Percentiles rank a stretch among this genome's conserved stretches.
Conservation (phyloP, 2,888 invertebrate genomes). For the Xestia rhomboidea region DNA sequence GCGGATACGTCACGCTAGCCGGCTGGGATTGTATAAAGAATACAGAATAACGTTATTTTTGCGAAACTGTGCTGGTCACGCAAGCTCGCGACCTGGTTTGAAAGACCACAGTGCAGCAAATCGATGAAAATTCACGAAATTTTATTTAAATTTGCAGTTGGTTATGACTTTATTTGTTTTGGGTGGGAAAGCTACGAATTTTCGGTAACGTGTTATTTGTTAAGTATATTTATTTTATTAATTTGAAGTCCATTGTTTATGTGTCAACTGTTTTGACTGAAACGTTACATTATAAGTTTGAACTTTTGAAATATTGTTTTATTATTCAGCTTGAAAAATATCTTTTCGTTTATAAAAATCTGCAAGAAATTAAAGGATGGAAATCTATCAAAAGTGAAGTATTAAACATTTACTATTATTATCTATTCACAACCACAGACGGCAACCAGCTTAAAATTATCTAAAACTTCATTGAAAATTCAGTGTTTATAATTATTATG, state of each 20-base stretch:
- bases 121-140: slow-evolving; percentile 30
- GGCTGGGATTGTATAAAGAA: slow-evolving; percentile 17
- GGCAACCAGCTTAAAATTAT: slow-evolving; percentile 17
- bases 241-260: neutral
- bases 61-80: slow-evolving; percentile 42
- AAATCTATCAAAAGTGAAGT: no score
- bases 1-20: slow-evolving; percentile 44
- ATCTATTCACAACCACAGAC: slow-evolving; percentile 23
- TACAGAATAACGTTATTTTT: slow-evolving; percentile 46
- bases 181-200: neutral
- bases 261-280: neutral
- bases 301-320: neutral
- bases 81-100: slow-evolving; percentile 31
- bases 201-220: no score
- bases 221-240: slow-evolving; percentile 11
- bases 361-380: neutral
- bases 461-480: slow-evolving; percentile 16
- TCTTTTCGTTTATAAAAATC: neutral
- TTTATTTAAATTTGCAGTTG: slow-evolving; percentile 42
- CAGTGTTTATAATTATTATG: slow-evolving; percentile 17
- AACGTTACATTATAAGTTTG: neutral
- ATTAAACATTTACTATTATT: slow-evolving; percentile 6
- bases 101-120: slow-evolving; percentile 35
- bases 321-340: neutral
- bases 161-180: slow-evolving; percentile 24